These are phyloP conservation scores for Meloidogyne exigua DNA, from an alignment of 1,140 invertebrate genomes.

Conservation along the genomic window DNA sequence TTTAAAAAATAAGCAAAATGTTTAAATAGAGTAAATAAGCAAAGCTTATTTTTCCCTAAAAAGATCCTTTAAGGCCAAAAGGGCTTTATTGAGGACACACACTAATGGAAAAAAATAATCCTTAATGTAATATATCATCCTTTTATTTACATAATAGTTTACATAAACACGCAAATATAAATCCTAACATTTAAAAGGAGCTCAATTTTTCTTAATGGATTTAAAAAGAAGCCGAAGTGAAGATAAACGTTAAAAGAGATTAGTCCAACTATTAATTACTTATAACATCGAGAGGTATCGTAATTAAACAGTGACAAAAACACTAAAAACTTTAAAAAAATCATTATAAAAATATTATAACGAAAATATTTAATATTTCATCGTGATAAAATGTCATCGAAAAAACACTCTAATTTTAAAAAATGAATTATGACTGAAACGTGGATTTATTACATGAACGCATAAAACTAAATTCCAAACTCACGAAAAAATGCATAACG, in stretches of 20 bases:
- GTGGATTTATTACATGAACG: neutral
- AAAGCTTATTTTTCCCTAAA: neutral
- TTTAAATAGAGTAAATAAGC: too few species aligned
- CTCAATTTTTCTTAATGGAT: neutral
- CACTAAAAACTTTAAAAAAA: too few species aligned
- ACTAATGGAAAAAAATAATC: too few species aligned
- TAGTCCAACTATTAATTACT: neutral
- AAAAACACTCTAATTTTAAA: constrained; percentile 2
- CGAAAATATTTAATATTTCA: neutral
- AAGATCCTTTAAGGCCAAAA: too few species aligned
- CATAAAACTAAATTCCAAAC: neutral
- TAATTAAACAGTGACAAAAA: too few species aligned
- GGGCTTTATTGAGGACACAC: too few species aligned
- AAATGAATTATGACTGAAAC: neutral
- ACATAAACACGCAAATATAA: neutral
- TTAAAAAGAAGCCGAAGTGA: neutral
- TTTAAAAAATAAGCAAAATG: neutral
- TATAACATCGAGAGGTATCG: neutral
- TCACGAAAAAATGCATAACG: neutral
- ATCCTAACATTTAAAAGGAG: neutral
- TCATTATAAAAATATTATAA: too few species aligned
- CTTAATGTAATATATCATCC: too few species aligned
- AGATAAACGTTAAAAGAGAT: neutral
- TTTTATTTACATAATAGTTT: neutral
- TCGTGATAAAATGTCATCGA: neutral